Percentiles rank a stretch among this genome's conserved stretches.
phyloP scores from a whole-genome alignment of 2,888 invertebrate species.

The Ochropleura plecta region DNA sequence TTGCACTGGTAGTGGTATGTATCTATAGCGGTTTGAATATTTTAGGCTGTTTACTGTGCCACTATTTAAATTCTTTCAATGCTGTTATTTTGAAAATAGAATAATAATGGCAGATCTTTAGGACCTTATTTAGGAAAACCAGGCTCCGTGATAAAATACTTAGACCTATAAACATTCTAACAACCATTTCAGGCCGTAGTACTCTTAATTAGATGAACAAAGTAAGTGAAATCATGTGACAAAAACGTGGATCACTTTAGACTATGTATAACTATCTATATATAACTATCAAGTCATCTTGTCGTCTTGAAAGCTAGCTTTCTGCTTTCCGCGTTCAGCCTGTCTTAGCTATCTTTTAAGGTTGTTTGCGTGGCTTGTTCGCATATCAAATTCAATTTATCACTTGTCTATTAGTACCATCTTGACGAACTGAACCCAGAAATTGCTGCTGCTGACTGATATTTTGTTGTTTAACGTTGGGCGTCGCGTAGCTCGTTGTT shows the following conservation, averaged over 20 bases:
- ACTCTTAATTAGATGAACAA: background rate
- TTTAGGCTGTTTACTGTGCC: background rate
- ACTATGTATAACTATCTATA: background rate
- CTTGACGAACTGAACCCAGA: background rate
- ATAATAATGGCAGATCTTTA: background rate
- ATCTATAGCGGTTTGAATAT: background rate
- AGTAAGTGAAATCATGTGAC: background rate
- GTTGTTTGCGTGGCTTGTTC: background rate
- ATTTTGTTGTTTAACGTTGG: too few species aligned
- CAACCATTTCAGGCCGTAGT: background rate
- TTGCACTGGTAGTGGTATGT: constrained; percentile 93
- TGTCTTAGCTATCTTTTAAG: background rate
- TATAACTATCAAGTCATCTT: background rate
- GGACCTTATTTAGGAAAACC: background rate
- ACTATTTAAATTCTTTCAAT: background rate
- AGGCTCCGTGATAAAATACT: background rate
- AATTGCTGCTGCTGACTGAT: too few species aligned
- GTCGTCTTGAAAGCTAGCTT: background rate
- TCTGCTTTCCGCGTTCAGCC: background rate
- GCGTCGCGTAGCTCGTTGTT: too few species aligned
- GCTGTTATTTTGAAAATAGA: background rate
- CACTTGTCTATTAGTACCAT: background rate
- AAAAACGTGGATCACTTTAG: background rate
- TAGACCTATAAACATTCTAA: background rate
- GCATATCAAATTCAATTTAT: background rate